Evolutionary conservation across 2,888 invertebrate genomes (phyloP), one percentile per base, ranked within the genome.

Genomic region (Xiphydria camelus): DNA sequence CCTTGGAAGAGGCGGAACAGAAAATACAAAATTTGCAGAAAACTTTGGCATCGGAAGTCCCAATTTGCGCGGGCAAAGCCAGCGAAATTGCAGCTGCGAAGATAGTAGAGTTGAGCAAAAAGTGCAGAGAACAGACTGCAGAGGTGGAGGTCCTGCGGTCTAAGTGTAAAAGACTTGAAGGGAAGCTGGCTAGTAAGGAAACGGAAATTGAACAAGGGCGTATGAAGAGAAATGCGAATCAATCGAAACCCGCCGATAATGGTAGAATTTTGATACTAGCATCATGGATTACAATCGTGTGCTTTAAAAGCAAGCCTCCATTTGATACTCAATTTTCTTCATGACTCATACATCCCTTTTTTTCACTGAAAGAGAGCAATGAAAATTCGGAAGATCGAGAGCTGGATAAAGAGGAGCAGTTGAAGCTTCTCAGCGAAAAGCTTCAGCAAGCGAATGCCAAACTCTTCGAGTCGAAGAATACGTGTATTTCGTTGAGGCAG

Each of bases 391-490:
- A 49, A 55, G 60, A 40, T 23, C 29, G 46, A 50, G 19, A 45
- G 17, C 41, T 52, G 51, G 69, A 79, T 65, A 78, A 78, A 26
- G 81, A 83, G 56, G 78, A 79, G 4, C 70, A 83, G 64, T 59
- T 85, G 0, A 86, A 83, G 73, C 79, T 78, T 36, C 63, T 86
- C 0, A 81, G 80, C 48, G 85, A 82, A 10, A 87, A 86, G 68
- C 64, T 88, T 0, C 76, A 78, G 6, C 56, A 67, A 2, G 80
- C 83, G 0, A 81, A 79, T 41, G 82, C 80, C 51, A 89, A 87
- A 67, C 76, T 89, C 1, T 83, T 82, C 47, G 88, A 89, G 41
- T 80, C 81, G 15, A 85, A 86, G 60, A 89, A 89, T 64, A 79
- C 80, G 53, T 87, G 86, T 63, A 75, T 83, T 0, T 83, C 84